phyloP scores from a whole-genome alignment of 2,888 invertebrate species.

The Lycaena phlaeas region DNA sequence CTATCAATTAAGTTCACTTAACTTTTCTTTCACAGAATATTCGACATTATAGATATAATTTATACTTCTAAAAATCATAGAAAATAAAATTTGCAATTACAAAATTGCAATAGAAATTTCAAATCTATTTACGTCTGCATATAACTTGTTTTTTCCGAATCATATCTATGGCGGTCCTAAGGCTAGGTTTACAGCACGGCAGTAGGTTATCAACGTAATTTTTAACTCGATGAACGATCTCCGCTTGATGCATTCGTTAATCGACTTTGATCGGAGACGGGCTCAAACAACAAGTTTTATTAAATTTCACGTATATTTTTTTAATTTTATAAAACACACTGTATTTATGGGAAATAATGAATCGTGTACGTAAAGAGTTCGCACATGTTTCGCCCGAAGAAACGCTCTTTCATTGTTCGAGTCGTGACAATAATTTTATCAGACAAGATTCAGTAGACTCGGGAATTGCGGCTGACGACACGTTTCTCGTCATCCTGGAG shows the following conservation, averaged over 20 bases:
- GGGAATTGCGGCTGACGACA: conserved; percentile 30
- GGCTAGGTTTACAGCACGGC: not conserved
- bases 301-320: not conserved
- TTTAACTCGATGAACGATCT: conserved; percentile 1
- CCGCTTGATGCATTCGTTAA: conserved; percentile 20
- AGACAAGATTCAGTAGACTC: conserved; percentile 35
- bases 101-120: too few species aligned
- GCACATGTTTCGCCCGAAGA: conserved; percentile 28
- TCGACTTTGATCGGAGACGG: conserved; percentile 22
- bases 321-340: conserved; percentile 26
- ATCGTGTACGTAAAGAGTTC: conserved; percentile 27
- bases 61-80: too few species aligned
- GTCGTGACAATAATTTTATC: conserved; percentile 16
- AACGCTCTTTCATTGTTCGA: conserved; percentile 19
- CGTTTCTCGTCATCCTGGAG: conserved; percentile 22
- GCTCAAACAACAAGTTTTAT: conserved; percentile 4
- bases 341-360: conserved; percentile 21
- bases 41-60: too few species aligned
- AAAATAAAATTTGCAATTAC: too few species aligned
- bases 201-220: conserved; percentile 1
- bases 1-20: too few species aligned
- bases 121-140: too few species aligned
- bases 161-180: not conserved
- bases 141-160: too few species aligned
- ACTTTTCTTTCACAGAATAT: too few species aligned